Evolutionary conservation across 2,113 vertebrate species (phyloP), one percentile per base, ranked within the genome.

Genomic region (Notothenia rossii): DNA sequence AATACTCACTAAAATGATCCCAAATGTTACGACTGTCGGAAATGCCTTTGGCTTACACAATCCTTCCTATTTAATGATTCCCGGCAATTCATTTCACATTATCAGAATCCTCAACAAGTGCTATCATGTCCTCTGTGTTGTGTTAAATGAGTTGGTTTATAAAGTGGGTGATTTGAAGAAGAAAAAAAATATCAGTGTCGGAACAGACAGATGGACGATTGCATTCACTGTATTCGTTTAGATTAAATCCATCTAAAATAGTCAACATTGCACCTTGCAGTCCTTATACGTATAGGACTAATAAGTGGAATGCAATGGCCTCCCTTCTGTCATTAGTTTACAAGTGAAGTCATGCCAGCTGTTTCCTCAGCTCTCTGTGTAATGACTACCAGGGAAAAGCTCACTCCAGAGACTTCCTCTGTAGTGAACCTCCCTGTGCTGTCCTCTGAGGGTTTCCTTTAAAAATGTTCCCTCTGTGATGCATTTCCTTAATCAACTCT

Each of bases 41-140:
- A 64, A 75, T n/a, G 69, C 18, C 70, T 40, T 64, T 53, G 56
- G 76, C 55, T 75, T 18, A 33, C 45, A 68, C 81, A 74, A 66
- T 61, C 20, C 48, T 55, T 51, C 13, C 54, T 65, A 55, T 14
- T 67, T 49, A 79, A 53, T 11, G 13, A 74, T 77, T 85, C 46
- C 54, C 54, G 75, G 69, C 72, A 75, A 56, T 55, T n/a, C 51
- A 50, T 56, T 66, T 54, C 50, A 55, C 51, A 40, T 55, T 49
- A 56, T 62, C 73, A 73, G 14, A 59, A 33, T 70, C 20, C 56
- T 73, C 22, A 67, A 70, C 79, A 79, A 79, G 79, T 85, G 61
- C 58, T 68, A 79, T 79, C 80, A 67, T 68, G 79, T 46, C 29
- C 14, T n/a, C 53, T 86, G 66, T 73, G 54, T 72, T 86, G 66